Base-by-base conservation (phyloP, 2,888 invertebrate genomes). In the Pyrocoelia pectoralis region DNA sequence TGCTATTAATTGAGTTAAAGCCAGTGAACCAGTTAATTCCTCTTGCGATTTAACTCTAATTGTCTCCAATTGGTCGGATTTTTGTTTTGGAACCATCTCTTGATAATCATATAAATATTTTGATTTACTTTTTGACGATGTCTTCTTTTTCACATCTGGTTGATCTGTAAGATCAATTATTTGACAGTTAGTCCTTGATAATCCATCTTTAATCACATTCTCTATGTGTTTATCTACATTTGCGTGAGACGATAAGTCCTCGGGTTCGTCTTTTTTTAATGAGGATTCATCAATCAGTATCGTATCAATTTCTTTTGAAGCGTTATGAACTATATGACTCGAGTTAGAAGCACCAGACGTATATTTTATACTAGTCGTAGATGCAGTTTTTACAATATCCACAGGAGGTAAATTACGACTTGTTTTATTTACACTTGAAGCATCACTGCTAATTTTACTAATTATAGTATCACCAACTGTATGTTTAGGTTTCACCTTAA, bases 101-200 rank as follows among this genome's bases (percentile, higher is more conserved):
- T 61, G 54, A 19, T 50, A 54, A 13, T 73, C 73, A 38, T 67
- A 66, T 1, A 38, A 1, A 55, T 68, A 68, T 66, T 73, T 73
- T 19, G 71, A 54, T 62, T 72, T 73, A n/a, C 64, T 69, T 60
- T 73, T 75, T 10, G 70, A 67, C 13, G 64, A 68, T 6, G 66
- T 65, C 51, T 71, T 74, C 50, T 70, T 65, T 33, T 68, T 68
- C 6, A 70, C 5, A 9, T 64, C 59, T 1, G 69, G 61, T 9
- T 63, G 63, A 56, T 78, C 78, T 5, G 76, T 76, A 56, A 78
- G 70, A 73, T 79, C 77, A 29, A 79, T 76, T 13, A 78, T 52
- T 72, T 77, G 78, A 74, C 76, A 77, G 73, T 77, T 76, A 62
- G 58, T 56, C 18, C 24, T 38, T 49, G 40, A 57, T 48, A 24